Percentiles rank a stretch among this genome's conserved stretches.
Evolutionary conservation across 1,140 invertebrate genomes (phyloP).

Genomic region (Gonatopus flavifemur): DNA sequence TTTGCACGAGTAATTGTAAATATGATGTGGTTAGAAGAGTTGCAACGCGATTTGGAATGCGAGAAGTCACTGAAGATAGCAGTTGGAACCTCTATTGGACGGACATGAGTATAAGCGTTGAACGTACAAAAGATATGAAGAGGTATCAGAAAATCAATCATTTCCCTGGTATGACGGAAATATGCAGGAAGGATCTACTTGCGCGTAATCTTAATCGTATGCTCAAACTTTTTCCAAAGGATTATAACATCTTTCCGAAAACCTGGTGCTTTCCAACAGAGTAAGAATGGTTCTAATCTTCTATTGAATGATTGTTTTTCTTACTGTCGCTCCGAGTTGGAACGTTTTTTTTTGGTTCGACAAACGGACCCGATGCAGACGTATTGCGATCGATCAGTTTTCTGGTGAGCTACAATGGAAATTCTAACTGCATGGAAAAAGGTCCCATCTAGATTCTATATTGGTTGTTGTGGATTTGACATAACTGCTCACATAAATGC

Average conservation of each 20-base stretch:
- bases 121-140: slow-evolving; percentile 86
- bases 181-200: slow-evolving; percentile 83
- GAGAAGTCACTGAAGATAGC: slow-evolving; percentile 76
- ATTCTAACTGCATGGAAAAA: no score
- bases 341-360: no score
- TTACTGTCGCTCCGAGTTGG: no score
- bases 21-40: slow-evolving; percentile 73
- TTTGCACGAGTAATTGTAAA: slow-evolving; percentile 74
- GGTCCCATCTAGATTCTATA: no score
- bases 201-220: slow-evolving; percentile 84
- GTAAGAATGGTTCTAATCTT: slow-evolving; percentile 56
- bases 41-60: slow-evolving; percentile 74
- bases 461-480: no score
- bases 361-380: no score
- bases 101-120: slow-evolving; percentile 78
- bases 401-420: no score
- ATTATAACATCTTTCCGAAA: slow-evolving; percentile 89
- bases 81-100: slow-evolving; percentile 91
- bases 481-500: no score
- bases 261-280: slow-evolving; percentile 93
- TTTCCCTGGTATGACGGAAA: slow-evolving; percentile 90
- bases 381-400: no score
- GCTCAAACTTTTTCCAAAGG: slow-evolving; percentile 81
- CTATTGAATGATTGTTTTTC: background rate
- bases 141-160: slow-evolving; percentile 88